These are phyloP conservation scores for Rhyzopertha dominica DNA, from an alignment of 1,140 invertebrate species.

Conservation along the genomic window DNA sequence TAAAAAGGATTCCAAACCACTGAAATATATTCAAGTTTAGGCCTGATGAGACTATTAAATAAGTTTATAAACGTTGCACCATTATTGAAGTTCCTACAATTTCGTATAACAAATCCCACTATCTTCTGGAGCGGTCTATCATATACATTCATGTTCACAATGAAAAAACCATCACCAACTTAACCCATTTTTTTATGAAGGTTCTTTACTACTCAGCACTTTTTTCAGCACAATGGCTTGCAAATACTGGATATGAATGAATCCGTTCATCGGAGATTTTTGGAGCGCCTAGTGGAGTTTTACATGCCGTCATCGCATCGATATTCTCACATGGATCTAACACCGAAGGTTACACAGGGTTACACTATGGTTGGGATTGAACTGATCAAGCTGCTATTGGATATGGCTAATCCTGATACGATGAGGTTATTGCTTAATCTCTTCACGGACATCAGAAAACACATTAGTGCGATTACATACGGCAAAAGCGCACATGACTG, in stretches of 20 bases:
- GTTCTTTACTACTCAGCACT: too few relatives aligned
- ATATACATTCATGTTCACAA: too few relatives aligned
- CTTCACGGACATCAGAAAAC: slow-evolving; percentile 71
- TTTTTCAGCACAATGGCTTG: too few relatives aligned
- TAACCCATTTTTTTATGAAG: too few relatives aligned
- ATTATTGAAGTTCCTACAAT: too few relatives aligned
- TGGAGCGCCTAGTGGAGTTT: slow-evolving; percentile 77
- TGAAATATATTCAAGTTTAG: too few relatives aligned
- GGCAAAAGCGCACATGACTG: slow-evolving; percentile 77
- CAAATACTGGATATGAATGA: slow-evolving; percentile 65
- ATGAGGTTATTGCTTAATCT: slow-evolving; percentile 68
- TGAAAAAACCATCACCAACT: too few relatives aligned
- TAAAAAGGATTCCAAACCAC: too few relatives aligned
- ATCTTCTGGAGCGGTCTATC: too few relatives aligned
- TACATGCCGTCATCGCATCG: slow-evolving; percentile 82
- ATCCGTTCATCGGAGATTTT: slow-evolving; percentile 70
- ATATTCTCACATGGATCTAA: slow-evolving; percentile 69
- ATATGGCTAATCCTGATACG: slow-evolving; percentile 54
- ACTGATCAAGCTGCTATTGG: slow-evolving; percentile 71
- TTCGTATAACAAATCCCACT: too few relatives aligned
- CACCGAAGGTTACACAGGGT: slow-evolving; percentile 50
- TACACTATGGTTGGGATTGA: slow-evolving; percentile 70
- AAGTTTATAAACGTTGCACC: too few relatives aligned
- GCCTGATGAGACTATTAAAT: too few relatives aligned
- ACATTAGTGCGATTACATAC: slow-evolving; percentile 68